These are phyloP conservation scores for Palaemon carinicauda DNA, from an alignment of 1,140 invertebrate species.

Conservation along the genomic window DNA sequence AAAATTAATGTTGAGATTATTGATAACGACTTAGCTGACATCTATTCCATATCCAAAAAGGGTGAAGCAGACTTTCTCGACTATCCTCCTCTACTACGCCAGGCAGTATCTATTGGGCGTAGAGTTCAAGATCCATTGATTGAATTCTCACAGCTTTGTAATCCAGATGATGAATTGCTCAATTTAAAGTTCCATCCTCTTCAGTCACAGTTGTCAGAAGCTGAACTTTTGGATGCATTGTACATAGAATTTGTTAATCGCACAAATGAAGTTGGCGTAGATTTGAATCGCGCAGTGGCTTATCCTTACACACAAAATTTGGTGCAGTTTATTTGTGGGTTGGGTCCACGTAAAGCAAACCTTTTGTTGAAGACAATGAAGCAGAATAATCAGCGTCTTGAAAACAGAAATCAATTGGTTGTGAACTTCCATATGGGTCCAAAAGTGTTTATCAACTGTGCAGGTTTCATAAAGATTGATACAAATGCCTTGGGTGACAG, in stretches of 20 bases:
- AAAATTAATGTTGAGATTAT: constrained; percentile 88
- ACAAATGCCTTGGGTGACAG: constrained; percentile 91
- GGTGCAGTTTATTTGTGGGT: constrained; percentile 97
- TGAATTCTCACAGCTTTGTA: constrained; percentile 95
- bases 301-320: constrained; percentile 87
- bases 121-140: constrained; percentile 94
- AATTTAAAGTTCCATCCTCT: constrained; percentile 91
- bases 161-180: constrained; percentile 93
- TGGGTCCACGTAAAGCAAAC: constrained; percentile 94
- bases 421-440: constrained; percentile 96
- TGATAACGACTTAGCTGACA: constrained; percentile 88
- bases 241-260: constrained; percentile 91
- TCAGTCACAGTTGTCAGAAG: constrained; percentile 66
- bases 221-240: constrained; percentile 67
- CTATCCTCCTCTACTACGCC: constrained; percentile 85
- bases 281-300: constrained; percentile 91
- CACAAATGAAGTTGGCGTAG: constrained; percentile 98
- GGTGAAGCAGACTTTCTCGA: constrained; percentile 88
- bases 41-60: constrained; percentile 91
- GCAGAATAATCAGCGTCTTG: constrained; percentile 90
- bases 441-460: constrained; percentile 98
- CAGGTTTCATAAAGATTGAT: constrained; percentile 99
- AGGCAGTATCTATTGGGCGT: constrained; percentile 91
- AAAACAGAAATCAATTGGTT: constrained; percentile 94
- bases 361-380: constrained; percentile 90